phyloP scores from a whole-genome alignment of 1,140 invertebrate genomes.

The Ooceraea biroi region DNA sequence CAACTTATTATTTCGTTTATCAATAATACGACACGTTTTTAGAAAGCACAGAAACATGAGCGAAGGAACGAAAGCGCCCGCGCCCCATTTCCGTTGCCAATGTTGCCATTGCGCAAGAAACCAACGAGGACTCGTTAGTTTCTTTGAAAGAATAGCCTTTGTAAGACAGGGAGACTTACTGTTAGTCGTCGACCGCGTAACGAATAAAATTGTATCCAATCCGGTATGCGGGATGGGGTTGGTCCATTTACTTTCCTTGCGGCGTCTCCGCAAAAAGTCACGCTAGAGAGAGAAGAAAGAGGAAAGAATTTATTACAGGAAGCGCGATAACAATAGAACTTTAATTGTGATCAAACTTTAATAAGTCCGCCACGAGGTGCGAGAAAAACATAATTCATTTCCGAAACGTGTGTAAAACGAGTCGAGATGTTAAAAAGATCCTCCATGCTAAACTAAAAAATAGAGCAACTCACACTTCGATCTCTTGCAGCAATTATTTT shows the following conservation, averaged over 20 bases:
- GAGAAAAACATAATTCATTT: slow-evolving; percentile 5
- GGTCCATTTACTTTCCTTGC: slow-evolving; percentile 56
- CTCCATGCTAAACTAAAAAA: background rate
- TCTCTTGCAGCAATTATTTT: background rate
- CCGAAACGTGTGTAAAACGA: background rate
- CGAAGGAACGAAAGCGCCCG: background rate
- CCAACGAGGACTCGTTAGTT: slow-evolving; percentile 33
- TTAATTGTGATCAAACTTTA: slow-evolving; percentile 29
- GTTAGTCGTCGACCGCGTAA: slow-evolving; percentile 58
- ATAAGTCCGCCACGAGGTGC: background rate
- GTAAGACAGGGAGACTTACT: slow-evolving; percentile 54
- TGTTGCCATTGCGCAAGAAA: slow-evolving; percentile 63
- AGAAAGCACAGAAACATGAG: background rate
- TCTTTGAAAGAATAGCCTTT: slow-evolving; percentile 64
- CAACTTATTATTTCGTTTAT: slow-evolving; percentile 32
- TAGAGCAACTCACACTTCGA: background rate
- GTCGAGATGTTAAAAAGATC: background rate
- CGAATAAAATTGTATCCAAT: slow-evolving; percentile 70
- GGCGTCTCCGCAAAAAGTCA: background rate
- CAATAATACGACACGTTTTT: background rate
- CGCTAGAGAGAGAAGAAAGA: background rate
- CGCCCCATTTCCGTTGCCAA: slow-evolving; percentile 61
- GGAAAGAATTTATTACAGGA: background rate
- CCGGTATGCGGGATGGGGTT: slow-evolving; percentile 38
- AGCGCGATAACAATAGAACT: slow-evolving; percentile 25